Percentiles rank a stretch among this genome's conserved stretches.
These are phyloP conservation scores for Entomyzon cyanotis DNA, from an alignment of 2,113 vertebrate species.

Conservation along the genomic window DNA sequence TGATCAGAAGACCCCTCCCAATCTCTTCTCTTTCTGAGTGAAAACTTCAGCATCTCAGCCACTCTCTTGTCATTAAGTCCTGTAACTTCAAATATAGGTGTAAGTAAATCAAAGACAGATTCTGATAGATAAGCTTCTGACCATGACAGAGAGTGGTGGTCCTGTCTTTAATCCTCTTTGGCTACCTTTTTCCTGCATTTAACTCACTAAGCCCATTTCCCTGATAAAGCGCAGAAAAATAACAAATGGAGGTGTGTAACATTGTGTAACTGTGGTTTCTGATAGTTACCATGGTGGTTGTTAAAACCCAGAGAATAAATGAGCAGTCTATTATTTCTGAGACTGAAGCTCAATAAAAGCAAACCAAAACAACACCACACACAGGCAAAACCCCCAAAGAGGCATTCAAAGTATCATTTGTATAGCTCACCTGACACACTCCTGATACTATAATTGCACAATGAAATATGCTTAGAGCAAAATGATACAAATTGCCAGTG, in stretches of 20 bases:
- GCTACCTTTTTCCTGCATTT: not conserved
- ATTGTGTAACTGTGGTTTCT: not conserved
- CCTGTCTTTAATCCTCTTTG: not conserved
- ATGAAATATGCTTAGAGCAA: constrained; percentile 5
- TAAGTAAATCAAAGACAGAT: not conserved
- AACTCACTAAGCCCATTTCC: not conserved
- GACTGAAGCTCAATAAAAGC: not conserved
- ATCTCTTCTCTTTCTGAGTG: not conserved
- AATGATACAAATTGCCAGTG: constrained; percentile 1
- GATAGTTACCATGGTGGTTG: not conserved
- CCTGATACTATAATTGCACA: not conserved
- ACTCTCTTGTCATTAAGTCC: not conserved
- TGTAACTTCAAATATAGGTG: not conserved
- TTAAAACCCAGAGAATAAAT: constrained; percentile 32
- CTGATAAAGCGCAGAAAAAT: not conserved
- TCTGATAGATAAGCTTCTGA: not conserved
- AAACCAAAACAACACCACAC: not conserved
- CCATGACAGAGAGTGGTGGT: rapidly evolving
- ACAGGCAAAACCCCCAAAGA: not conserved
- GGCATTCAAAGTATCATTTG: not conserved
- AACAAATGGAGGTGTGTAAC: not conserved
- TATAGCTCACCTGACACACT: constrained; percentile 8
- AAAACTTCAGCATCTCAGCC: not conserved
- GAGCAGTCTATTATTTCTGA: constrained; percentile 22
- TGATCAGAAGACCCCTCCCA: not conserved